These are phyloP conservation scores for Polydrusus pterygomalis DNA, from an alignment of 2,888 invertebrate species.

Conservation along the genomic window DNA sequence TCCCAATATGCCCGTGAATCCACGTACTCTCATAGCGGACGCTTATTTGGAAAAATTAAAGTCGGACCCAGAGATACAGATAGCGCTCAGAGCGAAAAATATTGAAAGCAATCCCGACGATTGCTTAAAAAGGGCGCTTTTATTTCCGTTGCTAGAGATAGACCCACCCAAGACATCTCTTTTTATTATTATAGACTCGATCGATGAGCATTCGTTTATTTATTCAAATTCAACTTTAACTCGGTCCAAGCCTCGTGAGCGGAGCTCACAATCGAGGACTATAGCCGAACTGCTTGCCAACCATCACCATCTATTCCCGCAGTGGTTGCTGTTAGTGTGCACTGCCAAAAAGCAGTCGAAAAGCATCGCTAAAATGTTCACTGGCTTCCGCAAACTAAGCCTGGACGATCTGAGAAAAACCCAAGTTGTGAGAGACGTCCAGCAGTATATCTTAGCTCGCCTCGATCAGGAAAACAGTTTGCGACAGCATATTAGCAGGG, in stretches of 20 bases:
- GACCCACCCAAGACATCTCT: slow-evolving; percentile 90
- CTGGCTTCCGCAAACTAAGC: slow-evolving; percentile 92
- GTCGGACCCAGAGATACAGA: slow-evolving; percentile 86
- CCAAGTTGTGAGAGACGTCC: slow-evolving; percentile 95
- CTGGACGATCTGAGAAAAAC: slow-evolving; percentile 92
- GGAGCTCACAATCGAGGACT: slow-evolving; percentile 75
- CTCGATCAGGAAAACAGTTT: slow-evolving; percentile 92
- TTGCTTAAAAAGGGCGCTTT: slow-evolving; percentile 89
- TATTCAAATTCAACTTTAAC: slow-evolving; percentile 76
- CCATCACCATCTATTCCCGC: slow-evolving; percentile 93
- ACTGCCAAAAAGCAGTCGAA: slow-evolving; percentile 91
- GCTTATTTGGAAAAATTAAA: slow-evolving; percentile 87
- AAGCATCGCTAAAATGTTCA: slow-evolving; percentile 86
- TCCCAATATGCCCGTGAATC: slow-evolving; percentile 72
- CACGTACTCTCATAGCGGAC: slow-evolving; percentile 81
- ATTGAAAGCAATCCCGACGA: slow-evolving; percentile 93
- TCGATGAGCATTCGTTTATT: slow-evolving; percentile 85
- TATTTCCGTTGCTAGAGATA: slow-evolving; percentile 90
- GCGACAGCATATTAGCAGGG: slow-evolving; percentile 87
- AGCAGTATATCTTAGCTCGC: slow-evolving; percentile 93
- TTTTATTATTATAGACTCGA: slow-evolving; percentile 92
- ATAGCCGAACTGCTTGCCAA: slow-evolving; percentile 90
- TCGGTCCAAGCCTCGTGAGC: slow-evolving; percentile 73
- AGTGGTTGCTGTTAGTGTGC: slow-evolving; percentile 93
- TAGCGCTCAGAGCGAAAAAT: slow-evolving; percentile 86